Conservation (phyloP, 2,113 vertebrate species). For the Calidris pygmaea region DNA sequence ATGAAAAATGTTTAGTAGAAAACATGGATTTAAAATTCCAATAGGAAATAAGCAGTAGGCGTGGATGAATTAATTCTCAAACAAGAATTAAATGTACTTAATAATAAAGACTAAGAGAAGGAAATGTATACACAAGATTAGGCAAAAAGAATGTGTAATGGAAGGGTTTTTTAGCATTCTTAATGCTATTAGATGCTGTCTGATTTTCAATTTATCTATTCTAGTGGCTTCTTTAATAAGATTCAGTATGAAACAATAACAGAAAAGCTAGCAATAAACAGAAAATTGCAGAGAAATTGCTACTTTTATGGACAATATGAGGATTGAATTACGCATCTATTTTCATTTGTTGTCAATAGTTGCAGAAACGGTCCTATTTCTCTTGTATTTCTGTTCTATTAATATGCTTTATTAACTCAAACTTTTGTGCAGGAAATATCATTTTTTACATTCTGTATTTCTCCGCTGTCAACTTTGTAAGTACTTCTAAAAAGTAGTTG, state of each 20-base stretch:
- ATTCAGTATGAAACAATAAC: background rate
- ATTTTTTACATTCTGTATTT: background rate
- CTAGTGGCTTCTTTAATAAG: background rate
- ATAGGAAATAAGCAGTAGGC: background rate
- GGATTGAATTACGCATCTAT: background rate
- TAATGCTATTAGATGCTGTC: background rate
- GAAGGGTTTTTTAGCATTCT: background rate
- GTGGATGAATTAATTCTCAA: background rate
- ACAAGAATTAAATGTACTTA: background rate
- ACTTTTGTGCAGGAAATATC: background rate
- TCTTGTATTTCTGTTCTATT: background rate
- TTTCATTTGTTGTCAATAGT: constrained; percentile 12
- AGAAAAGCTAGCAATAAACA: background rate
- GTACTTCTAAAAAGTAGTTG: background rate
- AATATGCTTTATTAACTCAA: background rate
- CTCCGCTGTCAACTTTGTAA: background rate
- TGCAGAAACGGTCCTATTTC: background rate
- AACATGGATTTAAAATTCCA: background rate
- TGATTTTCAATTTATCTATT: background rate
- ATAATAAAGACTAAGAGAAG: background rate
- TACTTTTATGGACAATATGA: background rate
- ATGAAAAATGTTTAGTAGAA: background rate
- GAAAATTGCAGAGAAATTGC: background rate
- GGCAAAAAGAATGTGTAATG: background rate
- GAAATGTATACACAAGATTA: background rate